Base-by-base conservation (phyloP, 2,797 vertebrate species). In the Hydrocynus forskahlii region DNA sequence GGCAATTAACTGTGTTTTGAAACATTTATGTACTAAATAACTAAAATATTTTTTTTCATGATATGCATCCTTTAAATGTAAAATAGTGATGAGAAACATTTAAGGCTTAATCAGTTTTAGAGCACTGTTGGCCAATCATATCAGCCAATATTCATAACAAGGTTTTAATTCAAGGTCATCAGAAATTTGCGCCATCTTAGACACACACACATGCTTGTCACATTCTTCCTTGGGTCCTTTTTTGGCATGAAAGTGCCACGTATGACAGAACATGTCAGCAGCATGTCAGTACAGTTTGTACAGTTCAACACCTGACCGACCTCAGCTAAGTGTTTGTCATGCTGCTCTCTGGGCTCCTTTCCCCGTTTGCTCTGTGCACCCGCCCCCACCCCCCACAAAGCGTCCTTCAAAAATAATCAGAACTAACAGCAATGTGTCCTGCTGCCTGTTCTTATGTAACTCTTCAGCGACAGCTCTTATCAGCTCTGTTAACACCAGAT, bases 401-500 rank as follows among this genome's bases (percentile, higher is more conserved):
- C 50, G 40, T 25, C 21, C 4, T 38, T 4, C 4, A 16, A 62
- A 60, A 59, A 48, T 50, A 35, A 62, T 71, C 43, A 59, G 72
- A 13, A 59, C 7, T 52, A 75, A 35, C 64, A n/a, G 64, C 43
- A 21, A 5, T 71, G 17, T 17, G 45, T 45, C n/a, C 68, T 21
- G 23, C 68, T 40, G 45, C 13, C 45, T 25, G 45, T 70, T 43
- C 17, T 52, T 57, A 81, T 45, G 21, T 64, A 63, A 68, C 59
- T 57, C 48, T 54, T 55, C 70, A 8, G 23, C 59, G 19, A 16
- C 21, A 54, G 67, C 71, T 64, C 55, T 81, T 79, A 71, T 78
- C 81, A 80, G 48, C 21, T 25, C 23, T 23, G n/a, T 59, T 35
- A 64, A n/a, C 6, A 63, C 29, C 54, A 78, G 43, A 52, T 64